Conservation (phyloP, 1,140 invertebrate species). For the Paralvinella palmiformis region DNA sequence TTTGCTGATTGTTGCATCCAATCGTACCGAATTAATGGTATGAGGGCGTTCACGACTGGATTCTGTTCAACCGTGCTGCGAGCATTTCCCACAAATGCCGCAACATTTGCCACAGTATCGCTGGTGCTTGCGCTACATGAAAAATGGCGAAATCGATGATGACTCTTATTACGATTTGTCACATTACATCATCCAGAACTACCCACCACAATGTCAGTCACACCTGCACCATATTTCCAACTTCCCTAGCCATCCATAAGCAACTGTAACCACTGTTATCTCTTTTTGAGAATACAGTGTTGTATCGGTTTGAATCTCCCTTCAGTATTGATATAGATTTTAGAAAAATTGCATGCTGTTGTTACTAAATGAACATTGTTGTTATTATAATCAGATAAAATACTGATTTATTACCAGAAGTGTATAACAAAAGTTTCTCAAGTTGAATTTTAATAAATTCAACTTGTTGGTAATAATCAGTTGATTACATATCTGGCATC, state of each 20-base stretch:
- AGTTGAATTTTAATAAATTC: too few species aligned
- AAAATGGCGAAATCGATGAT: background rate
- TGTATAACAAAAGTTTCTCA: too few species aligned
- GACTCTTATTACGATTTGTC: background rate
- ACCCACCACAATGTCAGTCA: background rate
- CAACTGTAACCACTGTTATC: too few species aligned
- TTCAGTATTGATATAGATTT: too few species aligned
- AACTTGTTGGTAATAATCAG: too few species aligned
- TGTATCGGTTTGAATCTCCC: too few species aligned
- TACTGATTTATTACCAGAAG: too few species aligned
- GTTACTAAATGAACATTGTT: too few species aligned
- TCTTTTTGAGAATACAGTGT: too few species aligned
- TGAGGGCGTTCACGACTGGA: constrained; percentile 42
- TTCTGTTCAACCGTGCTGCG: constrained; percentile 22
- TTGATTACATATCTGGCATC: too few species aligned
- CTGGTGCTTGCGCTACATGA: constrained; percentile 1
- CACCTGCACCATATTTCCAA: background rate
- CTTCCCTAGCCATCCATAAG: constrained; percentile 11
- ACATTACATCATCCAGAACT: background rate
- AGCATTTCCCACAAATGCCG: constrained; percentile 17
- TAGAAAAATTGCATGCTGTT: too few species aligned
- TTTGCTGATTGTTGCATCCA: constrained; percentile 35
- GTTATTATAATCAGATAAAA: too few species aligned
- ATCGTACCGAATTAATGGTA: constrained; percentile 37
- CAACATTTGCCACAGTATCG: constrained; percentile 6